A percentile compares a stretch with the other conserved stretches of the same genome.
Evolutionary conservation across 2,797 vertebrate genomes (phyloP).

Genomic region (Threskiornis aethiopicus): DNA sequence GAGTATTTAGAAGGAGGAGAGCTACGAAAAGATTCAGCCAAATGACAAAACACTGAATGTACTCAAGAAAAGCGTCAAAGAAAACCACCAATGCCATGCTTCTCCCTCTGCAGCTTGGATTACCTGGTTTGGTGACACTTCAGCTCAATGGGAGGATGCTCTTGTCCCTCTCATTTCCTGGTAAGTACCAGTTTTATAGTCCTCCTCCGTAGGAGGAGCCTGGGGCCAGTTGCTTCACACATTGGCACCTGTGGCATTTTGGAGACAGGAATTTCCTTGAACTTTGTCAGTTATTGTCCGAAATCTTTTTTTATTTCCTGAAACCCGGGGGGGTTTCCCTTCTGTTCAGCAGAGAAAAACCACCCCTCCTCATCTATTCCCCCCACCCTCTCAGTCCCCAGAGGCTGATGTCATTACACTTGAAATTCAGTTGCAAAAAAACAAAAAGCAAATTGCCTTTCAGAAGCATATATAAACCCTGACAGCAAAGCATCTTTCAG

Average conservation of each 20-base stretch:
- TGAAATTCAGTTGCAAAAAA: slow-evolving; percentile 37
- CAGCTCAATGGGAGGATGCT: slow-evolving; percentile 40
- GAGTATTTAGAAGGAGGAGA: background rate
- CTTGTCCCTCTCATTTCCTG: slow-evolving; percentile 69
- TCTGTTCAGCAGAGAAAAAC: background rate
- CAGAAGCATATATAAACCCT: slow-evolving; percentile 60
- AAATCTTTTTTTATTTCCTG: slow-evolving; percentile 2
- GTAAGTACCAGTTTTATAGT: slow-evolving; percentile 58
- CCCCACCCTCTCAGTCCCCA: slow-evolving; percentile 38
- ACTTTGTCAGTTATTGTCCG: slow-evolving; percentile 10
- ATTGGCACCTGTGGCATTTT: slow-evolving; percentile 30
- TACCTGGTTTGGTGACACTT: slow-evolving; percentile 64
- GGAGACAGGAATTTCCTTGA: slow-evolving; percentile 32
- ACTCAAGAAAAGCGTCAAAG: slow-evolving; percentile 1
- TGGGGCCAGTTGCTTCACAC: background rate
- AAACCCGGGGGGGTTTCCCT: background rate
- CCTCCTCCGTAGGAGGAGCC: slow-evolving; percentile 51
- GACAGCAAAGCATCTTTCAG: slow-evolving; percentile 37
- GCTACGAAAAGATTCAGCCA: background rate
- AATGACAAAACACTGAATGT: background rate
- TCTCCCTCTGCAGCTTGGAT: background rate
- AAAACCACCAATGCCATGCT: background rate
- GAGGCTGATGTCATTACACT: slow-evolving; percentile 63
- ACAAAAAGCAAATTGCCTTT: slow-evolving; percentile 55
- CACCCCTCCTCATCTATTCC: slow-evolving; percentile 16